A percentile compares a stretch with the other conserved stretches of the same genome.
Evolutionary conservation across 1,140 invertebrate species (phyloP).

Genomic region (Condylostylus longicornis): DNA sequence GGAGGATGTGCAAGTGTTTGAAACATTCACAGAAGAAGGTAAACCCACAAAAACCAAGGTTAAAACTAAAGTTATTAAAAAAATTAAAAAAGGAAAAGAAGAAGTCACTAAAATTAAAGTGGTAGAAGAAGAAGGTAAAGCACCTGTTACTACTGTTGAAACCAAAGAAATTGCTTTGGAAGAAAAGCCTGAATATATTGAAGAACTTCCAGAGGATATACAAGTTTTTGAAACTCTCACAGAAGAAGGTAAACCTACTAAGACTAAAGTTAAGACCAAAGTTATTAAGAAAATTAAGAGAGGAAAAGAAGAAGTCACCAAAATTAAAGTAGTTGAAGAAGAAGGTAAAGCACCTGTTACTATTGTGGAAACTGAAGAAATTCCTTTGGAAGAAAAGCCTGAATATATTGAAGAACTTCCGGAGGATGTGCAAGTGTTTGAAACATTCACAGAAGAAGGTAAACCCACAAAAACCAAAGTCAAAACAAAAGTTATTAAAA

Average conservation of each 20-base stretch:
- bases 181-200: slow-evolving; percentile 5
- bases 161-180: background rate
- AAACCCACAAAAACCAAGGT: slow-evolving; percentile 17
- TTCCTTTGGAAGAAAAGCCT: slow-evolving; percentile 13
- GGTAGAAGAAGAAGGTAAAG: slow-evolving; percentile 11
- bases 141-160: background rate
- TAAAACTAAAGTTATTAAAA: slow-evolving; percentile 15
- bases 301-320: slow-evolving; percentile 10
- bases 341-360: slow-evolving; percentile 16
- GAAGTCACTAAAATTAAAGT: slow-evolving; percentile 24
- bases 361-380: slow-evolving; percentile 13
- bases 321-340: slow-evolving; percentile 20
- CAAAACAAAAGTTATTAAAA: slow-evolving; percentile 18
- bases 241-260: slow-evolving; percentile 10
- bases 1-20: slow-evolving; percentile 15
- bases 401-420: slow-evolving; percentile 12
- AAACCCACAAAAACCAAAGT: slow-evolving; percentile 15
- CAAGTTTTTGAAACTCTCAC: slow-evolving; percentile 18
- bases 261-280: slow-evolving; percentile 10
- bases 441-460: slow-evolving; percentile 12
- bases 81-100: slow-evolving; percentile 18
- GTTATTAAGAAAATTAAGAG: slow-evolving; percentile 7
- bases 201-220: slow-evolving; percentile 21
- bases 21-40: slow-evolving; percentile 10
- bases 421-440: slow-evolving; percentile 12